Percentiles rank a stretch among this genome's conserved stretches.
Evolutionary conservation across 2,888 invertebrate genomes (phyloP).

Genomic region (Eilema sororculum): DNA sequence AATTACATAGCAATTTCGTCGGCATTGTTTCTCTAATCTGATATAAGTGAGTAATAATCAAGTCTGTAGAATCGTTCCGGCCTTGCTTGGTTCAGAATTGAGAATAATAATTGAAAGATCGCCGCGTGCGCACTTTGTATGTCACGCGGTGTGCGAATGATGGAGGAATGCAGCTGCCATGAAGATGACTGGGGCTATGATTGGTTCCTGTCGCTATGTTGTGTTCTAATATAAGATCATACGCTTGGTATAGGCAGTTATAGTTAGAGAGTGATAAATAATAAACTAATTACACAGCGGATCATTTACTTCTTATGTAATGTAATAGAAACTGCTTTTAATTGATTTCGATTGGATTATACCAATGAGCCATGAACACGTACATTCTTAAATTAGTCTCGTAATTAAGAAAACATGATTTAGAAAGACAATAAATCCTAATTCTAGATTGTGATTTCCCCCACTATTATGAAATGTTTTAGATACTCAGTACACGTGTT

Average conservation of each 20-base stretch:
- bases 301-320: neutral
- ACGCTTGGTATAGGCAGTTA: slow-evolving; percentile 25
- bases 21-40: slow-evolving; percentile 64
- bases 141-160: slow-evolving; percentile 72
- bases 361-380: neutral
- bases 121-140: slow-evolving; percentile 69
- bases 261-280: neutral
- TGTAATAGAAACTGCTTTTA: neutral
- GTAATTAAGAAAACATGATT: neutral
- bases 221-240: slow-evolving; percentile 47
- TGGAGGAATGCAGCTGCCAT: slow-evolving; percentile 59
- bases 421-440: neutral
- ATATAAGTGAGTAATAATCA: slow-evolving; percentile 65
- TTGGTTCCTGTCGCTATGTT: slow-evolving; percentile 55
- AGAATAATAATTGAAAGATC: slow-evolving; percentile 80
- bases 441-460: neutral
- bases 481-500: no score
- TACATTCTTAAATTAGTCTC: neutral
- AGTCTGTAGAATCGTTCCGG: slow-evolving; percentile 63
- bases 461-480: no score
- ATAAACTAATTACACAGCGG: neutral
- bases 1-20: slow-evolving; percentile 56
- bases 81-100: slow-evolving; percentile 77
- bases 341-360: neutral
- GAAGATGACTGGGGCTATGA: slow-evolving; percentile 52